phyloP scores from a whole-genome alignment of 2,113 vertebrate genomes.

The Amazona vittata region DNA sequence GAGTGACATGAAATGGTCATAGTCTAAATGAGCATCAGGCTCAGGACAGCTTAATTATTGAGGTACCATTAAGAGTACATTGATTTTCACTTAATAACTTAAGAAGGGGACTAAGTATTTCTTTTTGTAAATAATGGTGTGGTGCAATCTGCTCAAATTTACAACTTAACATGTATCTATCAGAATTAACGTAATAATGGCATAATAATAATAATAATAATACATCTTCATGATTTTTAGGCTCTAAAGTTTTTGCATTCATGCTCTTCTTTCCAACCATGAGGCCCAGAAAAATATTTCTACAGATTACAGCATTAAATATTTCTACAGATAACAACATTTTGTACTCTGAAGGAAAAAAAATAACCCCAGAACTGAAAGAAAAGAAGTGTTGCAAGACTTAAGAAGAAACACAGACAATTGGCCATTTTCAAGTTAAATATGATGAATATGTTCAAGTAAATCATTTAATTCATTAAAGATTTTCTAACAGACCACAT shows the following conservation, averaged over 20 bases:
- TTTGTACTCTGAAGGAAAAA: background rate
- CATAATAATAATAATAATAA: background rate
- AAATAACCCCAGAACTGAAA: background rate
- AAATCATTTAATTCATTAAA: background rate
- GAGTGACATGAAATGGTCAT: background rate
- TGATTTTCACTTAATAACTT: constrained; percentile 34
- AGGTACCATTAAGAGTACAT: background rate
- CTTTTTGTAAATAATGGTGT: background rate
- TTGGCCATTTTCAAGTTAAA: background rate
- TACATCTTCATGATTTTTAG: background rate
- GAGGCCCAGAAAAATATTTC: background rate
- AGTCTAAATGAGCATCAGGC: background rate
- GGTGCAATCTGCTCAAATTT: background rate
- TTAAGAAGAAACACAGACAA: background rate
- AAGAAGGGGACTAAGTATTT: background rate
- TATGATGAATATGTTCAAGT: background rate
- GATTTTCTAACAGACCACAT: background rate
- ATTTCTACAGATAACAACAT: background rate
- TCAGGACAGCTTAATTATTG: constrained; percentile 7
- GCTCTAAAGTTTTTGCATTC: background rate
- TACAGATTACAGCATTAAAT: background rate
- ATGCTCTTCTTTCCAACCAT: background rate
- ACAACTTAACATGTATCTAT: background rate
- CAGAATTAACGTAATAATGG: background rate
- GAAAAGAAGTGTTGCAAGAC: background rate